Percentiles rank a stretch among this genome's conserved stretches.
phyloP scores from a whole-genome alignment of 2,113 vertebrate genomes.

The Gavia stellata region DNA sequence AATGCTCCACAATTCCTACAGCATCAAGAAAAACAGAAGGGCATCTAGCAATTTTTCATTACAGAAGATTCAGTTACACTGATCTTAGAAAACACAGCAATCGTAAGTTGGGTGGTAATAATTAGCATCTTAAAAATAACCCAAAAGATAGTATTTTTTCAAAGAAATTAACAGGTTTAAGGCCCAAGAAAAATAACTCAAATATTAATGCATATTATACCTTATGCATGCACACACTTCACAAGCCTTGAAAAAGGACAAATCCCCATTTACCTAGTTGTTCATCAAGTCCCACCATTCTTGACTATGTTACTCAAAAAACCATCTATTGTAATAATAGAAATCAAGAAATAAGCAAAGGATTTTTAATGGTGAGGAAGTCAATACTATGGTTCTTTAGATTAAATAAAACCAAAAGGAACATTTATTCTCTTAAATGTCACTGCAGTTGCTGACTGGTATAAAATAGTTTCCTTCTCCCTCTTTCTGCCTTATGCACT shows the following conservation, averaged over 20 bases:
- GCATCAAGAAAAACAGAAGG: neutral
- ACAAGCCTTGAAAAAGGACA: neutral
- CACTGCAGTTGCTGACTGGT: neutral
- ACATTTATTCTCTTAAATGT: neutral
- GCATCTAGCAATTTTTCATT: neutral
- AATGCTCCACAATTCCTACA: neutral
- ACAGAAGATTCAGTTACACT: neutral
- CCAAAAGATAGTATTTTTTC: neutral
- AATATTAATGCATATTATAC: neutral
- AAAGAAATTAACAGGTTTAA: neutral
- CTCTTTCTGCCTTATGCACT: neutral
- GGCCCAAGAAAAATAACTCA: neutral
- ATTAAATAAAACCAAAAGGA: neutral
- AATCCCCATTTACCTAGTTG: neutral
- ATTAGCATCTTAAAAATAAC: neutral
- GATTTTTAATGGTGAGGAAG: neutral
- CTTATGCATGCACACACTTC: neutral
- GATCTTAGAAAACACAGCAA: neutral
- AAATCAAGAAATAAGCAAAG: neutral
- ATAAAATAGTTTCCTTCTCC: neutral
- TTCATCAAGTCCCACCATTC: neutral
- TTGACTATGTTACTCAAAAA: neutral
- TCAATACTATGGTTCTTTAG: neutral
- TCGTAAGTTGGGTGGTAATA: neutral
- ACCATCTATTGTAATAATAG: neutral